Percentiles rank a stretch among this genome's conserved stretches.
phyloP scores from a whole-genome alignment of 2,113 vertebrate genomes.

The Hippoglossus stenolepis region DNA sequence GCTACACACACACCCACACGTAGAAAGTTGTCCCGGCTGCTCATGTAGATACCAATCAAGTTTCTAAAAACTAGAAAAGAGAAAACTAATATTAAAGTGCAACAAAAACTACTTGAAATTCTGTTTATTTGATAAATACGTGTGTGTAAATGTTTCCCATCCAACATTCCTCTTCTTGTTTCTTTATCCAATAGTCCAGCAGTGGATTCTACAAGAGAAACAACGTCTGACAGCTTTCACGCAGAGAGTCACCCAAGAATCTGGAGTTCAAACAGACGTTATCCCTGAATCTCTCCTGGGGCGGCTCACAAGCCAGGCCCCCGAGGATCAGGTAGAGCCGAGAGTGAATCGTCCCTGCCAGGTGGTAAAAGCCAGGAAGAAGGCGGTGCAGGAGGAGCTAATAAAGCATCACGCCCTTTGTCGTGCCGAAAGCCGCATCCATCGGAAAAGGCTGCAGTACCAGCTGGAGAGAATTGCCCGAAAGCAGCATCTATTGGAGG shows the following conservation, averaged over 20 bases:
- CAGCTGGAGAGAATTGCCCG: constrained; percentile 89
- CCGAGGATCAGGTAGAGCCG: constrained; percentile 14
- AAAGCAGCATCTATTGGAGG: constrained; percentile 88
- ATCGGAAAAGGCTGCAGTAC: constrained; percentile 85
- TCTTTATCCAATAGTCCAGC: constrained; percentile 85
- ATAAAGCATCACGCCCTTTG: constrained; percentile 82
- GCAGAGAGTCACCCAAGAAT: constrained; percentile 79
- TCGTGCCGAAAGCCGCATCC: constrained; percentile 83
- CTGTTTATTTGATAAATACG: background rate
- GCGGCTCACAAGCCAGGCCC: constrained; percentile 34
- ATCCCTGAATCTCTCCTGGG: constrained; percentile 41
- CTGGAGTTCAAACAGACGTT: constrained; percentile 84
- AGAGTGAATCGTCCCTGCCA: constrained; percentile 16
- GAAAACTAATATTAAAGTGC: background rate
- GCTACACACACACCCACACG: background rate
- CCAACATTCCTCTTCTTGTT: background rate
- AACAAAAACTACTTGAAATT: background rate
- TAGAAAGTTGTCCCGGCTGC: background rate
- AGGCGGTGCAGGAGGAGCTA: constrained; percentile 85
- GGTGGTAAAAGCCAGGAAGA: constrained; percentile 81
- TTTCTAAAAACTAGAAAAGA: background rate
- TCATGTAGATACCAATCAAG: background rate
- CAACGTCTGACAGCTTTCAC: constrained; percentile 77
- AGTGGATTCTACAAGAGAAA: constrained; percentile 88
- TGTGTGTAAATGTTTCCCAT: background rate